phyloP scores from a whole-genome alignment of 2,888 invertebrate genomes.

The Therioaphis trifolii region DNA sequence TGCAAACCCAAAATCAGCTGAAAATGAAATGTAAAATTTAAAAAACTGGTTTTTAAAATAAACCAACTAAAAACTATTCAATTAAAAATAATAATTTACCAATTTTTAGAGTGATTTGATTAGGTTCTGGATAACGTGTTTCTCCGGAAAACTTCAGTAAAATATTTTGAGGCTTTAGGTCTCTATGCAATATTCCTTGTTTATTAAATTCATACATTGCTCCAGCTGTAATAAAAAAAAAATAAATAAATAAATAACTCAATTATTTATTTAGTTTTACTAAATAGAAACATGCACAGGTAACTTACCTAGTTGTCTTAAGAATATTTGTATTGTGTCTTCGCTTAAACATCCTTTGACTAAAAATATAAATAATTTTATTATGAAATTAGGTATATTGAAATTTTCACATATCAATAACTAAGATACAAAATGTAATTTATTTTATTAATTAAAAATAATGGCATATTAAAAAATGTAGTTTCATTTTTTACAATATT shows the following conservation, averaged over 20 bases:
- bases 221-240: slow-evolving; percentile 75
- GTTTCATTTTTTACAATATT: too few species aligned
- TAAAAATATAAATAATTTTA: slow-evolving; percentile 68
- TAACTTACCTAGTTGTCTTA: slow-evolving; percentile 86
- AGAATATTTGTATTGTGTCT: slow-evolving; percentile 94
- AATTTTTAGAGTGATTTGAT: slow-evolving; percentile 93
- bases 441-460: too few species aligned
- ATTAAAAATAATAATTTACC: slow-evolving; percentile 68
- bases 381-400: too few species aligned
- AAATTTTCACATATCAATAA: too few species aligned
- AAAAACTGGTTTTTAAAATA: slow-evolving; percentile 69
- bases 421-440: too few species aligned
- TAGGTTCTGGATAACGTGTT: slow-evolving; percentile 77
- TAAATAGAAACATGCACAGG: slow-evolving; percentile 39
- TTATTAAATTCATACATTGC: slow-evolving; percentile 97
- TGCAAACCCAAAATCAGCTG: slow-evolving; percentile 99
- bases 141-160: slow-evolving; percentile 86
- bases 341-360: slow-evolving; percentile 95
- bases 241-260: too few species aligned
- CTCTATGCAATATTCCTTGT: slow-evolving; percentile 98
- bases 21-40: slow-evolving; percentile 76
- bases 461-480: too few species aligned
- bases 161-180: slow-evolving; percentile 99
- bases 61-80: neutral
- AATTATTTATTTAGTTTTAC: neutral